A percentile compares a stretch with the other conserved stretches of the same genome.
phyloP scores from a whole-genome alignment of 2,888 invertebrate genomes.

The Plebejus anna region DNA sequence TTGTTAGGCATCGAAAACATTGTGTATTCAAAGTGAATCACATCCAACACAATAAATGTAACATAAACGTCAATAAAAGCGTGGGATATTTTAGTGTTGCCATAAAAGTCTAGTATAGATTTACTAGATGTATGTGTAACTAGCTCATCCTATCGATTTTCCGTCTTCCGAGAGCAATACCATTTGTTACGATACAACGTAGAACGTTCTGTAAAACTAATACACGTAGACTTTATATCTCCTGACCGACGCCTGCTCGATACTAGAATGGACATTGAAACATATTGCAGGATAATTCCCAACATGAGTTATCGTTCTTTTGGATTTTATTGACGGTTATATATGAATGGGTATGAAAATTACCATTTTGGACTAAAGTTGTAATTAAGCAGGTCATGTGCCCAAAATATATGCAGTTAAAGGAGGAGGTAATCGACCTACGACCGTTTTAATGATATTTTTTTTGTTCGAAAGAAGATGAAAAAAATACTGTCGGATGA shows the following conservation, averaged over 20 bases:
- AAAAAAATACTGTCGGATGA: too few relatives aligned
- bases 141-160: constrained; percentile 29
- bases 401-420: too few relatives aligned
- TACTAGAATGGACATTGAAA: constrained; percentile 10
- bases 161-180: constrained; percentile 26
- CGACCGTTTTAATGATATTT: too few relatives aligned
- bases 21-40: not conserved
- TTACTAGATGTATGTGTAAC: constrained; percentile 23
- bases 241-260: constrained; percentile 3
- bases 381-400: too few relatives aligned
- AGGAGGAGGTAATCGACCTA: too few relatives aligned
- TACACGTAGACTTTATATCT: constrained; percentile 17
- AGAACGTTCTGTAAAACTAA: constrained; percentile 13
- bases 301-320: not conserved
- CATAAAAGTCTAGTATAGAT: constrained; percentile 14
- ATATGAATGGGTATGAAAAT: too few relatives aligned
- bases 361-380: too few relatives aligned
- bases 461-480: too few relatives aligned
- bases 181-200: constrained; percentile 29
- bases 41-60: constrained; percentile 5
- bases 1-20: not conserved
- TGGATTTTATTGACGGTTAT: not conserved
- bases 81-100: constrained; percentile 12
- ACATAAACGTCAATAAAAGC: constrained; percentile 9
- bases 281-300: not conserved